phyloP scores from a whole-genome alignment of 2,113 vertebrate species.

The Otolemur garnettii region DNA sequence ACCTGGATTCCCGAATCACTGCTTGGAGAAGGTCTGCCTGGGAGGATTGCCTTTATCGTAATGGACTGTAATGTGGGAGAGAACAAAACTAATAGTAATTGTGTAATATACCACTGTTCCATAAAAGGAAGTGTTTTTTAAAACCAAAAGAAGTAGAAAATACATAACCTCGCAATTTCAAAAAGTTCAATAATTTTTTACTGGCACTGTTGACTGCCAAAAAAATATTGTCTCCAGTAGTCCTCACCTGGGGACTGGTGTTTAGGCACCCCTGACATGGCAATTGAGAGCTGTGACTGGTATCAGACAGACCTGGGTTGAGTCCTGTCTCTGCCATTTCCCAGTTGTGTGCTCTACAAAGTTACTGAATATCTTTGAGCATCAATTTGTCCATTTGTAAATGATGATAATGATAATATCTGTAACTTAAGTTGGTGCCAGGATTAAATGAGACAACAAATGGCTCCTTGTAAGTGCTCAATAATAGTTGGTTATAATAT shows the following conservation, averaged over 20 bases:
- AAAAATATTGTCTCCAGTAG: background rate
- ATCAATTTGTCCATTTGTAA: slow-evolving; percentile 26
- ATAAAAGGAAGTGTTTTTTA: background rate
- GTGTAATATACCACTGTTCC: background rate
- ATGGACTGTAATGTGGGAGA: background rate
- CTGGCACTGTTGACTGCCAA: background rate
- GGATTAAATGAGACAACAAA: background rate
- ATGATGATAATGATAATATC: background rate
- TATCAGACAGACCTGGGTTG: background rate
- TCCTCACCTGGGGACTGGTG: background rate
- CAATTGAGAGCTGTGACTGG: background rate
- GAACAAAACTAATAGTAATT: background rate
- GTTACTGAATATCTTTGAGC: background rate
- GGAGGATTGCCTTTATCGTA: background rate
- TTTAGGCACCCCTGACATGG: background rate
- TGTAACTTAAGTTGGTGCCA: background rate
- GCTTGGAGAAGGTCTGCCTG: background rate
- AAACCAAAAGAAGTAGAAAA: background rate
- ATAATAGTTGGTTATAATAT: background rate
- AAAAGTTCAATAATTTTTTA: background rate
- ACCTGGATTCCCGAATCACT: background rate
- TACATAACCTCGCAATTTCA: background rate
- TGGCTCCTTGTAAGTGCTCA: background rate
- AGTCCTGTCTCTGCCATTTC: background rate
- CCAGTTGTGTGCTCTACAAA: background rate